Evolutionary conservation across 2,797 vertebrate species (phyloP), one percentile per base, ranked within the genome.

Genomic region (Ctenopoma kingsleyae): DNA sequence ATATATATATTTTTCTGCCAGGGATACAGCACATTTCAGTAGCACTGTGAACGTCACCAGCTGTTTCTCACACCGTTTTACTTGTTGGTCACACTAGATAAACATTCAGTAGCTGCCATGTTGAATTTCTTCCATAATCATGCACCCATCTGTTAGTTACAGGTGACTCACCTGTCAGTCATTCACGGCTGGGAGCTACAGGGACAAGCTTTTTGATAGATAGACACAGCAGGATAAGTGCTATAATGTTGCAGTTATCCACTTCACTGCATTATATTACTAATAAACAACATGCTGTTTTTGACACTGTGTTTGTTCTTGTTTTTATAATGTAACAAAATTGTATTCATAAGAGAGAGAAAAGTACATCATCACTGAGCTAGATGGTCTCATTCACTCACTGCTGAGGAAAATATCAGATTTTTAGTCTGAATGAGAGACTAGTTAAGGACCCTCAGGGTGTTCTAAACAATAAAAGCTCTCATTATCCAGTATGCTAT

Each of bases 111-210:
- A 23, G 25, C 11, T 8, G 7, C 46, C 46, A 74, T 67, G 68
- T 53, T 65, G 32, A 65, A 62, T 60, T 63, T 74, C 40, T 47
- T 65, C 52, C 50, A 36, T 35, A n/a, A 67, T 65, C 54, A 61
- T 6, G 48, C 17, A 44, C 23, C 27, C 5, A 23, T 78, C n/a
- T 51, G 36, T 20, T 46, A 47, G 41, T 53, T 57, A 51, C 55
- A 67, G 65, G 75, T 84, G 77, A 87, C 58, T 80, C 78, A 80
- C 73, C 48, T 68, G 49, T 68, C 56, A 65, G 60, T 76, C 61
- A 62, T 67, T 75, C 41, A 41, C 47, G 49, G 25, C 48, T 67
- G 51, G 50, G 67, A 66, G 58, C 60, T 56, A n/a, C 11, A 76
- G 32, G 30, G n/a, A 65, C 43, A 79, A 60, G 66, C 65, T 49